Evolutionary conservation across 2,888 invertebrate genomes (phyloP).

Genomic region (Cabera pusaria): DNA sequence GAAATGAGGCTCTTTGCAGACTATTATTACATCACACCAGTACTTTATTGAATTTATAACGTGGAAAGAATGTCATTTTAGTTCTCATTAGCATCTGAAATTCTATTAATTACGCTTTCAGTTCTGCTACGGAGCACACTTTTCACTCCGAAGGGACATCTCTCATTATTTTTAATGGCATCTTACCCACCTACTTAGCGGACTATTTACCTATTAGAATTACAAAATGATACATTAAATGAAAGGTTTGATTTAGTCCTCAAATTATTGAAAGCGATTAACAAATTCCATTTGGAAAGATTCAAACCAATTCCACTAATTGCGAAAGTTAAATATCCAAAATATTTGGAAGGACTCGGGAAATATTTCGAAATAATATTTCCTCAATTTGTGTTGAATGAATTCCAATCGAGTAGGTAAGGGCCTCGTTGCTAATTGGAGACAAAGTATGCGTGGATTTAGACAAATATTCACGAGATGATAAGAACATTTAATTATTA

Average conservation of each 20-base stretch:
- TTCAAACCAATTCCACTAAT: conserved; percentile 35
- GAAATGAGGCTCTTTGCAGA: conserved; percentile 20
- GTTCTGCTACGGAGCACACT: conserved; percentile 5
- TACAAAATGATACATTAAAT: conserved; percentile 34
- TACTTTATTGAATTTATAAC: conserved; percentile 19
- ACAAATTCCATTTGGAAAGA: conserved; percentile 39
- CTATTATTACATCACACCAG: conserved; percentile 19
- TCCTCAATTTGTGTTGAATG: conserved; percentile 36
- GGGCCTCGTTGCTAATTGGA: conserved; percentile 29
- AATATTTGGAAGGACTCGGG: conserved; percentile 31
- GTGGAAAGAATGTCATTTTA: conserved; percentile 12
- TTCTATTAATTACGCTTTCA: conserved; percentile 18
- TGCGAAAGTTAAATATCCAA: conserved; percentile 43
- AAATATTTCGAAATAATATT: conserved; percentile 40
- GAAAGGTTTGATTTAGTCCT: conserved; percentile 37
- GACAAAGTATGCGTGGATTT: conserved; percentile 29
- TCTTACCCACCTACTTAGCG: conserved; percentile 23
- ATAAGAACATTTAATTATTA: conserved; percentile 8
- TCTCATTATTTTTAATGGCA: conserved; percentile 35
- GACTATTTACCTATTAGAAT: conserved; percentile 29
- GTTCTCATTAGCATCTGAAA: conserved; percentile 16
- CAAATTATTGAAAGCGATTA: conserved; percentile 36
- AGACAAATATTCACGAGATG: conserved; percentile 18
- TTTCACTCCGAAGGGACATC: conserved; percentile 18
- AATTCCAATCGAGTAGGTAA: conserved; percentile 35